These are phyloP conservation scores for Drosophila ananassae DNA, from an alignment of 1,140 invertebrate genomes.

Conservation along the genomic window DNA sequence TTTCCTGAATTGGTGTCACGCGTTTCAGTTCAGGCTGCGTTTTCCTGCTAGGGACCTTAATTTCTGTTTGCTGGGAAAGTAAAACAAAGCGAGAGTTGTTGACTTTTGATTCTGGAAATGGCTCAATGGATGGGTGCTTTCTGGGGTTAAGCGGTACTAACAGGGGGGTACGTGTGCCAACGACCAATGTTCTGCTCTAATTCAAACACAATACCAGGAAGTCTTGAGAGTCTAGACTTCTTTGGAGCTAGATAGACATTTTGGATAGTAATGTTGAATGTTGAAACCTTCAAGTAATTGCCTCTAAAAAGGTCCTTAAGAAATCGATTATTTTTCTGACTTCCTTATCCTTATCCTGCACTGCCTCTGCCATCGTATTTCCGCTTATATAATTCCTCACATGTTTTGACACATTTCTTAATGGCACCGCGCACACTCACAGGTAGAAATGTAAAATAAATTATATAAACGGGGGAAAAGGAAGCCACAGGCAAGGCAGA, in stretches of 20 bases:
- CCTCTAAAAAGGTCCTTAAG: neutral
- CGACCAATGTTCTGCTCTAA: conserved; percentile 65
- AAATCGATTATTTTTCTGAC: conserved; percentile 23
- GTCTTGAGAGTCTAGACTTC: neutral
- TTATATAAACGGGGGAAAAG: neutral
- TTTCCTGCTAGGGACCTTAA: conserved; percentile 57
- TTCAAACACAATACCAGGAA: conserved; percentile 30
- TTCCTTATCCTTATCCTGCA: conserved; percentile 4
- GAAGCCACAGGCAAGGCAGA: conserved; percentile 28
- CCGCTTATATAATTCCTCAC: conserved; percentile 76
- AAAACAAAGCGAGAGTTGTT: conserved; percentile 67
- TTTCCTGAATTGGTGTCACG: conserved; percentile 75
- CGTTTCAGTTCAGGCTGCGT: conserved; percentile 51
- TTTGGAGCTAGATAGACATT: neutral
- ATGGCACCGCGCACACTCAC: conserved; percentile 65
- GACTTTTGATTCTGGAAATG: conserved; percentile 59
- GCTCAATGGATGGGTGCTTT: conserved; percentile 10
- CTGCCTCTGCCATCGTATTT: conserved; percentile 22
- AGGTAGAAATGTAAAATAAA: conserved; percentile 11
- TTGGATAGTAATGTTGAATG: too few species aligned
- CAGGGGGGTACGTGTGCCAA: conserved; percentile 26
- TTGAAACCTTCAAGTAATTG: neutral
- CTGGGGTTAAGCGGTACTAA: neutral
- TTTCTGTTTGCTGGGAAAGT: conserved; percentile 77
- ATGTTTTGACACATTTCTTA: conserved; percentile 80